phyloP scores from a whole-genome alignment of 2,113 vertebrate genomes.

The Ciconia boyciana region DNA sequence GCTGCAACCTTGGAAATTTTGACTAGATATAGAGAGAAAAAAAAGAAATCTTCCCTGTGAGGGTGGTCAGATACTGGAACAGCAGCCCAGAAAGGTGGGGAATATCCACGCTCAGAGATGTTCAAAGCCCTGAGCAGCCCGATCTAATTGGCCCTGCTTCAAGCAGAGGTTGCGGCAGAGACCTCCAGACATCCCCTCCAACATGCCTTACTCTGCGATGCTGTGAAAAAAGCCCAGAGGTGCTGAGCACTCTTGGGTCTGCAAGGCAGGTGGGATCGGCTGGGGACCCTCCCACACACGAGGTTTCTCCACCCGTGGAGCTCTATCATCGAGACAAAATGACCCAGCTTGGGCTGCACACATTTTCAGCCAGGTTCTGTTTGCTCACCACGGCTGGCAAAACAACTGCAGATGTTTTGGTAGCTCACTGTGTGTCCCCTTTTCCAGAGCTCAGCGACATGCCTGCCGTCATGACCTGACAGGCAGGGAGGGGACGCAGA shows the following conservation, averaged over 20 bases:
- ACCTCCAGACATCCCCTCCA: neutral
- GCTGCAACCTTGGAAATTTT: neutral
- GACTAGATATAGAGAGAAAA: neutral
- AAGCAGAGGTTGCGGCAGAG: neutral
- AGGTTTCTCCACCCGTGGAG: neutral
- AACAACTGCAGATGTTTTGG: neutral
- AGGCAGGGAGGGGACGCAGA: neutral
- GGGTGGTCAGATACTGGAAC: neutral
- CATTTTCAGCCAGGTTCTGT: neutral
- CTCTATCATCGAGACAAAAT: neutral
- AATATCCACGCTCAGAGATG: neutral
- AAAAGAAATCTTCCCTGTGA: neutral
- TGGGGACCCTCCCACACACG: neutral
- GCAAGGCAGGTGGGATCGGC: neutral
- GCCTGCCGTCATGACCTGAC: neutral
- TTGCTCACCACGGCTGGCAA: neutral
- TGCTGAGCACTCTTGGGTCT: neutral
- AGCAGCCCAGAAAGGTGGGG: neutral
- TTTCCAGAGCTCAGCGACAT: conserved; percentile 40
- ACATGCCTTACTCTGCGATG: neutral
- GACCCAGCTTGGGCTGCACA: neutral
- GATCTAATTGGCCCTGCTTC: neutral
- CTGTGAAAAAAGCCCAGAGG: neutral
- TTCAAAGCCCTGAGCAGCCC: neutral
- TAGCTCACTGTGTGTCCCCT: neutral